Percentiles rank a stretch among this genome's conserved stretches.
phyloP scores from a whole-genome alignment of 1,140 invertebrate genomes.

The Drosophila varians region DNA sequence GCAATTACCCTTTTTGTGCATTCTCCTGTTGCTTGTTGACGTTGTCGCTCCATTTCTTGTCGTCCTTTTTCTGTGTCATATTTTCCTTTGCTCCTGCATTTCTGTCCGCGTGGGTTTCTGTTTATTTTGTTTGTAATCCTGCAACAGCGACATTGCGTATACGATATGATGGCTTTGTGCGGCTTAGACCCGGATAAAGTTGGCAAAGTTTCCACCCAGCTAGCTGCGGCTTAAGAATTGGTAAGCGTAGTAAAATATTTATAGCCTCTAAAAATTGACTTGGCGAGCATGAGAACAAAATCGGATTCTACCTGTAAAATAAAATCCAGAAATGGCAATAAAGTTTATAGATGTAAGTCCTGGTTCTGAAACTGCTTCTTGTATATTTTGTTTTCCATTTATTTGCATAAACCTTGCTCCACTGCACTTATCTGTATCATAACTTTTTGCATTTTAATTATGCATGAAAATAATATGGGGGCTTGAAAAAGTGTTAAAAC shows the following conservation, averaged over 20 bases:
- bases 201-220: slow-evolving; percentile 4
- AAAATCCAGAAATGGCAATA: background rate
- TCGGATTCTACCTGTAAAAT: background rate
- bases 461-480: slow-evolving; percentile 2
- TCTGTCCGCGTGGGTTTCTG: slow-evolving; percentile 2
- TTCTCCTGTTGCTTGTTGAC: slow-evolving; percentile 50
- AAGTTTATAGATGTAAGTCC: too few species aligned
- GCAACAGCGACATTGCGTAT: slow-evolving; percentile 42
- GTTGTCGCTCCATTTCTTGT: slow-evolving; percentile 18
- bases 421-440: background rate
- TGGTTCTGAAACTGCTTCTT: background rate
- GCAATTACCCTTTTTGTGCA: slow-evolving; percentile 45
- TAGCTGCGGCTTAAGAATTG: background rate
- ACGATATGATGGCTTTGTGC: slow-evolving; percentile 34
- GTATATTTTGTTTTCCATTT: background rate
- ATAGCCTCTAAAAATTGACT: slow-evolving; percentile 4
- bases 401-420: slow-evolving; percentile 9
- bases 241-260: slow-evolving; percentile 20
- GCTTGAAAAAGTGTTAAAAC: slow-evolving; percentile 9
- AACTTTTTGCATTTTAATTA: background rate
- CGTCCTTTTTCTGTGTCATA: slow-evolving; percentile 31
- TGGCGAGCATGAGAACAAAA: slow-evolving; percentile 8
- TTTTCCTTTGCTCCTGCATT: slow-evolving; percentile 33
- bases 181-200: slow-evolving; percentile 23
- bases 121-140: slow-evolving; percentile 15